These are phyloP conservation scores for Andrena bicolor DNA, from an alignment of 2,888 invertebrate genomes.

Conservation along the genomic window DNA sequence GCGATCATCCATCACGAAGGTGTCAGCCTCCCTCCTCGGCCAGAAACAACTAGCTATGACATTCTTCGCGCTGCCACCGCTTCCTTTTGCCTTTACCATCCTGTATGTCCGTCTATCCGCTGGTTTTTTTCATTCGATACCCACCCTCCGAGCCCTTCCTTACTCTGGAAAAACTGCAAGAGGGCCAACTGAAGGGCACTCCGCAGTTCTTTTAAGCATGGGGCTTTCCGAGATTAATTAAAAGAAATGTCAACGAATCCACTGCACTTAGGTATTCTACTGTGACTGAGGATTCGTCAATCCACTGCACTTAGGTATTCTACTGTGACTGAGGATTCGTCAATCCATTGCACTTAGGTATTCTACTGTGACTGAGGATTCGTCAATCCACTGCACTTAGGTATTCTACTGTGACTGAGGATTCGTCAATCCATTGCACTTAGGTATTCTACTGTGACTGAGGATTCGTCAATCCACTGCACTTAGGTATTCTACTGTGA, in stretches of 20 bases:
- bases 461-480: too few relatives aligned
- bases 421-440: too few relatives aligned
- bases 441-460: too few relatives aligned
- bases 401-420: too few relatives aligned
- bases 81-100: slow-evolving; percentile 75
- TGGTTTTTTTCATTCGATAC: slow-evolving; percentile 52
- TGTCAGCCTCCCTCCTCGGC: slow-evolving; percentile 81
- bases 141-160: slow-evolving; percentile 35
- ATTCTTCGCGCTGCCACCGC: slow-evolving; percentile 82
- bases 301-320: too few relatives aligned
- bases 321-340: too few relatives aligned
- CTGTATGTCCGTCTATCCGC: slow-evolving; percentile 68
- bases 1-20: slow-evolving; percentile 83
- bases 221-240: background rate
- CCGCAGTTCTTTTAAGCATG: background rate
- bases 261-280: too few relatives aligned
- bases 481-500: too few relatives aligned
- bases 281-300: too few relatives aligned
- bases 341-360: too few relatives aligned
- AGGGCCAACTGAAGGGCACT: background rate
- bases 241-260: background rate
- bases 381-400: too few relatives aligned
- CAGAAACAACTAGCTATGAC: slow-evolving; percentile 84
- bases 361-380: too few relatives aligned
- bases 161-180: background rate